Evolutionary conservation across 2,888 invertebrate species (phyloP).

Genomic region (Encarsia formosa): DNA sequence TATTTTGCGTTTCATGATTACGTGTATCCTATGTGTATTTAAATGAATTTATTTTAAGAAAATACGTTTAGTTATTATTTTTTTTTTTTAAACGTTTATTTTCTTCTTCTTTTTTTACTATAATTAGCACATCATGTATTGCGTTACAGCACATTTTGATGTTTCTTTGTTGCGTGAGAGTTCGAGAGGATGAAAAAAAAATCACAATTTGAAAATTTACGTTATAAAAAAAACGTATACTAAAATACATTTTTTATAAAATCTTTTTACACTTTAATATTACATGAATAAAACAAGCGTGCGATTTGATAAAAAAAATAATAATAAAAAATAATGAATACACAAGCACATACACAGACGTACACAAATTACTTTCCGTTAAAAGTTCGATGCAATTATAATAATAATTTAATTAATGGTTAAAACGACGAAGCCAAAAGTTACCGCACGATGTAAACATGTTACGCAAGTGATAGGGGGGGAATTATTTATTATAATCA

Average conservation of each 20-base stretch:
- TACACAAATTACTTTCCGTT: slow-evolving; percentile 21
- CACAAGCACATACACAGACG: slow-evolving; percentile 7
- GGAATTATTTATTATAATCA: slow-evolving; percentile 24
- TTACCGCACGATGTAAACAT: slow-evolving; percentile 26
- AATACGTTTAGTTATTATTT: slow-evolving; percentile 7
- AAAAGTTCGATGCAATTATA: slow-evolving; percentile 26
- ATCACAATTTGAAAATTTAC: too few species aligned
- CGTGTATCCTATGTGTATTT: slow-evolving; percentile 13
- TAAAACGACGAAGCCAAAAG: slow-evolving; percentile 20
- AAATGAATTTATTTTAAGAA: slow-evolving; percentile 10
- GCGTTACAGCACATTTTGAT: slow-evolving; percentile 21
- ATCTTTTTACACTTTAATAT: slow-evolving; percentile 33
- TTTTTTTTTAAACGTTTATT: slow-evolving; percentile 10
- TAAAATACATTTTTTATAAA: slow-evolving; percentile 34
- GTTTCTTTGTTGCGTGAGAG: slow-evolving; percentile 10
- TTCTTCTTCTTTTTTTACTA: slow-evolving; percentile 5
- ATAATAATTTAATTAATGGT: slow-evolving; percentile 21
- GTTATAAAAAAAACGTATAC: slow-evolving; percentile 12
- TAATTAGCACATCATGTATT: slow-evolving; percentile 6
- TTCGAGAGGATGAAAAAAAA: slow-evolving; percentile 3
- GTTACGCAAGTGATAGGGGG: slow-evolving; percentile 19
- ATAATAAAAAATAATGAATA: slow-evolving; percentile 14
- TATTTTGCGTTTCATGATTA: slow-evolving; percentile 9
- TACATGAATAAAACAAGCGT: background rate
- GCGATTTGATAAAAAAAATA: background rate